These are phyloP conservation scores for Pararge aegeria DNA, from an alignment of 1,140 invertebrate genomes.

Conservation along the genomic window DNA sequence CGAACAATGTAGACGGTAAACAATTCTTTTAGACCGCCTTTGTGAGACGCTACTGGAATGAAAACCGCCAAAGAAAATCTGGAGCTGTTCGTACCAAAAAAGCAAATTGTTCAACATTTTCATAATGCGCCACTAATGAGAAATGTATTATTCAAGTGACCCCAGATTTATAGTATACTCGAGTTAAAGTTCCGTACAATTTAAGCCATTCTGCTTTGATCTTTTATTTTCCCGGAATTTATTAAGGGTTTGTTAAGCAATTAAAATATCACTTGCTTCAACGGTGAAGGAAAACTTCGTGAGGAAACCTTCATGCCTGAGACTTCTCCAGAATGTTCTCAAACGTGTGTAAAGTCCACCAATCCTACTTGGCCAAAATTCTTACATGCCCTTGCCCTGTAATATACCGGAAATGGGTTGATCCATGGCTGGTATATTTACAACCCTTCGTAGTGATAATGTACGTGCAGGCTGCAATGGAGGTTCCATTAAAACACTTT, in stretches of 20 bases:
- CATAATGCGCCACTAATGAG: constrained; percentile 2
- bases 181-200: not conserved
- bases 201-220: not conserved
- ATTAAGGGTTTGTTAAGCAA: too few species aligned
- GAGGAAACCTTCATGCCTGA: too few species aligned
- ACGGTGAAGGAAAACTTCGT: too few species aligned
- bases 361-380: too few species aligned
- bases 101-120: not conserved
- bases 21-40: constrained; percentile 3
- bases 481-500: not conserved
- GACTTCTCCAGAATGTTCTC: too few species aligned
- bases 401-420: too few species aligned
- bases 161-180: not conserved
- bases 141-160: constrained; percentile 3
- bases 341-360: too few species aligned
- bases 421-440: too few species aligned
- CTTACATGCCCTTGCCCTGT: too few species aligned
- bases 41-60: not conserved
- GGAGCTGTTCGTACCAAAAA: not conserved
- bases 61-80: constrained; percentile 1
- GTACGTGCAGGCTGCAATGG: not conserved
- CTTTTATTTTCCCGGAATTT: too few species aligned
- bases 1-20: constrained; percentile 1
- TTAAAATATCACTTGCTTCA: too few species aligned
- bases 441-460: not conserved